These are phyloP conservation scores for Cantharis nigra DNA, from an alignment of 2,888 invertebrate species.

Conservation along the genomic window DNA sequence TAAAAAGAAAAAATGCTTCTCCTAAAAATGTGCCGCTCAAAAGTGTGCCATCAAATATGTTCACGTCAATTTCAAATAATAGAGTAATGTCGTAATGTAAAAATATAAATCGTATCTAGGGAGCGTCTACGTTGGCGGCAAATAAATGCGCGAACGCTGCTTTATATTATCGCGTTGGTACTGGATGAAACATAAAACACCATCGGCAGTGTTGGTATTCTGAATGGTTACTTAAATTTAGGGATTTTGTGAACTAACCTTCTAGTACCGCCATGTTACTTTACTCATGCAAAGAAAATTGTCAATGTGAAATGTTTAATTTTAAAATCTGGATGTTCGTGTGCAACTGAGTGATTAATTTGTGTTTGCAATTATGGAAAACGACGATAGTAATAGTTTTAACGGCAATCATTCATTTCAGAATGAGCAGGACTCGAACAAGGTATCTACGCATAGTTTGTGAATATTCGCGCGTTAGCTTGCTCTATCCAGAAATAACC, in stretches of 20 bases:
- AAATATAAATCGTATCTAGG: no score
- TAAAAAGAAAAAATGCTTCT: no score
- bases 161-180: not conserved
- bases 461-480: conserved; percentile 50
- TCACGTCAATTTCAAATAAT: no score
- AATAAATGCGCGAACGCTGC: not conserved
- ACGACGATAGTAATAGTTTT: conserved; percentile 45
- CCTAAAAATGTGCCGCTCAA: no score
- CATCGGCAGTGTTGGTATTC: not conserved
- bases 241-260: conserved; percentile 40
- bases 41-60: no score
- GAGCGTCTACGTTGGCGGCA: no score
- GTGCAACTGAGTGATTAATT: conserved; percentile 39
- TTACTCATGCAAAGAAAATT: conserved; percentile 56
- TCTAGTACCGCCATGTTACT: conserved; percentile 52
- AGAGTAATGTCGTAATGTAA: no score
- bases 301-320: conserved; percentile 50
- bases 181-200: not conserved
- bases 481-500: conserved; percentile 48
- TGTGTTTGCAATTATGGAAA: conserved; percentile 49
- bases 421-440: conserved; percentile 45
- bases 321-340: conserved; percentile 42
- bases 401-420: conserved; percentile 39
- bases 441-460: conserved; percentile 47
- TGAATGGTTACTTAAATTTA: conserved; percentile 9